Evolutionary conservation across 2,113 vertebrate species (phyloP).

Genomic region (Nycticebus coucang): DNA sequence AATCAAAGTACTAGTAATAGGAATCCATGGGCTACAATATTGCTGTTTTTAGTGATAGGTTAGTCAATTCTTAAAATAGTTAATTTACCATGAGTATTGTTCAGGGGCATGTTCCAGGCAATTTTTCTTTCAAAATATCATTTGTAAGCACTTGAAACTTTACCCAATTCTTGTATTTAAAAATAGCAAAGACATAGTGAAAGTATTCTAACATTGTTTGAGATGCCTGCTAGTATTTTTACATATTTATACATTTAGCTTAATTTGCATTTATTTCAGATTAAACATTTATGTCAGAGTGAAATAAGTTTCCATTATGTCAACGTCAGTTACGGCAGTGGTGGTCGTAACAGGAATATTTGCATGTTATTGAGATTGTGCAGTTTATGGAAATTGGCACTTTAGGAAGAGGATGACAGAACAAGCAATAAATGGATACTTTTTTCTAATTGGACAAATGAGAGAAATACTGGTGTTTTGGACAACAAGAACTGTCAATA

Average conservation of each 20-base stretch:
- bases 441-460: not conserved
- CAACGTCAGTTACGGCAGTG: not conserved
- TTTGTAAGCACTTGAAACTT: not conserved
- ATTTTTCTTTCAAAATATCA: constrained; percentile 34
- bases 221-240: constrained; percentile 34
- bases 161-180: not conserved
- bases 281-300: constrained; percentile 8
- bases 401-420: not conserved
- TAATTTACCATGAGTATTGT: constrained; percentile 14
- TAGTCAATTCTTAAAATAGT: not conserved
- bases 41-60: not conserved
- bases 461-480: not conserved
- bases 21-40: not conserved
- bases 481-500: constrained; percentile 49
- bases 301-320: constrained; percentile 11
- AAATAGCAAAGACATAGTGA: not conserved
- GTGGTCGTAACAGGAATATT: not conserved
- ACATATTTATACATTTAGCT: not conserved
- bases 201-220: constrained; percentile 29
- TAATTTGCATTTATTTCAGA: not conserved
- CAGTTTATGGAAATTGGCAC: constrained; percentile 10
- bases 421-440: not conserved
- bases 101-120: not conserved
- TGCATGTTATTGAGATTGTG: not conserved
- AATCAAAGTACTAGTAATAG: not conserved